Base-by-base conservation (phyloP, 1,140 invertebrate genomes). In the Phortica variegata region DNA sequence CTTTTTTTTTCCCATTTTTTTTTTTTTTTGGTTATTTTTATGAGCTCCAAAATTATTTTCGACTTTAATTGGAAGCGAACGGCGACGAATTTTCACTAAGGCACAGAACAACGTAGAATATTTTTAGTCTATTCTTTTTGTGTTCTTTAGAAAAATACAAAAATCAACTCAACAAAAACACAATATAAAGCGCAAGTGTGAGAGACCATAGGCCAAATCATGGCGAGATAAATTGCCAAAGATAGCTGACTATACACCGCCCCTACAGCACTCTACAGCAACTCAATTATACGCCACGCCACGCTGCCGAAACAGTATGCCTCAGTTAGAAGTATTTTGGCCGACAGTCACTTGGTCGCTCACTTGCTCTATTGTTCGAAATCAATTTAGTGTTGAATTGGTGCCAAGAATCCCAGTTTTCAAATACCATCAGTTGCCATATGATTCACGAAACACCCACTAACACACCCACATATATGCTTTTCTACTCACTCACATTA, bases 371-470 rank as follows among this genome's bases (percentile, higher is more conserved):
- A 60, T 65, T 65, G 61, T 62, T 57, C 60, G 50, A 62, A 65
- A 62, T 65, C 61, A 62, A 65, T 65, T 65, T 58, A 62, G 54
- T 58, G 60, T 65, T 65, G 60, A 65, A 62, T 58, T 65, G 57
- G 54, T 65, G 61, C 61, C 60, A 65, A 65, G 43, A 65, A 57
- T 57, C 50, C 54, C 43, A 57, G 57, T 57, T 57, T 57, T 54
- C 47, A 54, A 60, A 43, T 38, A n/a, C n/a, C n/a, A n/a, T n/a
- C n/a, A n/a, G n/a, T n/a, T n/a, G n/a, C n/a, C n/a, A n/a, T n/a
- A n/a, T n/a, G n/a, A n/a, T n/a, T n/a, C 49, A 21, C 17, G 18
- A 37, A 29, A 32, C 42, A 47, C 43, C 41, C 40, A 49, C 40
- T 31, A 9, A 26, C 13, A 21, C 19, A 37, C 20, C 26, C 15